phyloP scores from a whole-genome alignment of 1,140 invertebrate species.

The Anastatus disparis region DNA sequence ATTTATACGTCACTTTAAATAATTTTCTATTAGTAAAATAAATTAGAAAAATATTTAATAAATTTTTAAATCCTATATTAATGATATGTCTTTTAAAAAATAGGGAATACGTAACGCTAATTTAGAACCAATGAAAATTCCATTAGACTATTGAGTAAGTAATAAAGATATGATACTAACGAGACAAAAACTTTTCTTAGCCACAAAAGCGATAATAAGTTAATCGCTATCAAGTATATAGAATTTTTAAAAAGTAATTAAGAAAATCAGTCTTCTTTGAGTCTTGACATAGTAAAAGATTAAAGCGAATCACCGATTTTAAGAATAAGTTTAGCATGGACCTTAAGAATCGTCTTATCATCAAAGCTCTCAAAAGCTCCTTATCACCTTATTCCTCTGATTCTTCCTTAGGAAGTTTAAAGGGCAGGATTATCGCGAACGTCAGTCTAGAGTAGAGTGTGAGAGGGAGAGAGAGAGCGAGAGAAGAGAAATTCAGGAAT shows the following conservation, averaged over 20 bases:
- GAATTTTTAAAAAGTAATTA: slow-evolving; percentile 25
- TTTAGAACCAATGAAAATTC: no score
- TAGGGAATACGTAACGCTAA: no score
- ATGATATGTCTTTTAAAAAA: no score
- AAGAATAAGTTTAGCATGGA: neutral
- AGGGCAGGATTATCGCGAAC: slow-evolving; percentile 47
- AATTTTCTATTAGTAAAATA: no score
- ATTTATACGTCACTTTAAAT: no score
- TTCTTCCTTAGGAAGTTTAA: slow-evolving; percentile 45
- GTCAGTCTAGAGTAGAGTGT: no score
- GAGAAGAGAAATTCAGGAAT: neutral
- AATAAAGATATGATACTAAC: no score
- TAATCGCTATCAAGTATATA: slow-evolving; percentile 1
- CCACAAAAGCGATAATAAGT: neutral
- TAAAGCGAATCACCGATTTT: neutral
- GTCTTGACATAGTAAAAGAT: neutral
- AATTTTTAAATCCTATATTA: no score
- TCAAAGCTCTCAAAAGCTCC: slow-evolving; percentile 1
- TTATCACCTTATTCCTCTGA: slow-evolving; percentile 46
- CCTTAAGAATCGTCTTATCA: slow-evolving; percentile 46
- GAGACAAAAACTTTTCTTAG: no score
- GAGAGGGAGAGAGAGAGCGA: no score
- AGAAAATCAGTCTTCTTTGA: slow-evolving; percentile 9
- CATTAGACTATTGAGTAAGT: no score
- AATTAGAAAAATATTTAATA: no score